Evolutionary conservation across 1,140 invertebrate species (phyloP).

Genomic region (Brachionus sp.): DNA sequence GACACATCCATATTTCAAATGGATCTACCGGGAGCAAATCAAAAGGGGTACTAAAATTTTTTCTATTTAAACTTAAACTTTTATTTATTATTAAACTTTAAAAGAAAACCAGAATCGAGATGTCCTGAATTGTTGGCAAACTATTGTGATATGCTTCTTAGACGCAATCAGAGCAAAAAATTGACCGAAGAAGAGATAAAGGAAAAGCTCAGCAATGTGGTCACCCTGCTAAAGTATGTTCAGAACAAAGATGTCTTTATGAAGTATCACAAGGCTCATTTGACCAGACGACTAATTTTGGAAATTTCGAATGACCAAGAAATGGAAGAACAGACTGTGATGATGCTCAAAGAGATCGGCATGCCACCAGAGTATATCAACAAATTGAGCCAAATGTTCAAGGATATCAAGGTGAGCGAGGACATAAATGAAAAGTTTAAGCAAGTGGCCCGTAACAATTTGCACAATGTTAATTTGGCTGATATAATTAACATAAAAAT

Average conservation of each 20-base stretch:
- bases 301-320: slow-evolving; percentile 96
- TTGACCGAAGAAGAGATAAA: slow-evolving; percentile 97
- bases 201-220: slow-evolving; percentile 78
- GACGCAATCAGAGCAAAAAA: slow-evolving; percentile 85
- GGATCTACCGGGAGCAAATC: slow-evolving; percentile 64
- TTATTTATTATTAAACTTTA: not conserved
- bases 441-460: slow-evolving; percentile 52
- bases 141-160: slow-evolving; percentile 98
- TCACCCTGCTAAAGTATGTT: slow-evolving; percentile 94
- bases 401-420: slow-evolving; percentile 97
- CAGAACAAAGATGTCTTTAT: slow-evolving; percentile 99
- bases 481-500: slow-evolving; percentile 69
- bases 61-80: too few relatives aligned
- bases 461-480: slow-evolving; percentile 18
- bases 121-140: slow-evolving; percentile 97
- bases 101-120: slow-evolving; percentile 72
- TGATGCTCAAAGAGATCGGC: slow-evolving; percentile 80
- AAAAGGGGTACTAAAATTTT: too few relatives aligned
- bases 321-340: slow-evolving; percentile 99
- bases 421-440: slow-evolving; percentile 94
- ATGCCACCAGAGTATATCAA: slow-evolving; percentile 99
- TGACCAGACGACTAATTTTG: slow-evolving; percentile 87
- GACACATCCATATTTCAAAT: slow-evolving; percentile 91
- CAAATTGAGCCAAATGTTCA: slow-evolving; percentile 88
- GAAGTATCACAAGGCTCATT: slow-evolving; percentile 96